Evolutionary conservation across 2,113 vertebrate species (phyloP), one percentile per base, ranked within the genome.

Genomic region (Eclectus roratus): DNA sequence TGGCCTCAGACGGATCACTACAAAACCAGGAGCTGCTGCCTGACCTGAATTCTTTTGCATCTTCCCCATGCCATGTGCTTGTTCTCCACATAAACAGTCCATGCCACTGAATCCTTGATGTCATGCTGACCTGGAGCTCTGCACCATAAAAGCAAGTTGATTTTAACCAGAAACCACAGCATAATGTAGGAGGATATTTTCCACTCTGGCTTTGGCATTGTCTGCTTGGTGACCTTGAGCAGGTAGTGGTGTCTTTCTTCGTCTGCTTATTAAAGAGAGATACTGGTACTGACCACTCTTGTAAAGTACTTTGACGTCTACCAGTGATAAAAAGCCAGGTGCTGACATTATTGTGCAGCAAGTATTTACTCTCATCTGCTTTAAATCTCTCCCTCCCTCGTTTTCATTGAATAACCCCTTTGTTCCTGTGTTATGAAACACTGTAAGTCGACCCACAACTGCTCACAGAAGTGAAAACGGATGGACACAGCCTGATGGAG

Each of bases 361-460:
- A 82, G 41, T 56, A 80, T 96, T 89, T 41, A 37, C 70, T 33
- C 41, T 91, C 87, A 94, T 92, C 91, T 92, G 81, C 93, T 96
- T 95, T 85, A 87, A 91, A 95, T 94, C 89, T 91, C 66, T 60
- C 21, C 49, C 64, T 72, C 78, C 49, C 79, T 89, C 66, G 10
- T 92, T 85, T 85, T 46, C 49, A 29, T 33, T 93, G 77, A 97
- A 93, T 93, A 83, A 78, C 93, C 71, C 55, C 91, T 94, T 89
- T 95, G 95, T 94, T 92, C 78, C 84, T 61, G 44, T 24, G 5
- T 91, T 89, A 91, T 76, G 81, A 94, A 94, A 91, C 85, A 58
- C 81, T 52, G 73, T 60, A 74, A 94, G 81, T 16, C 63, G 71
- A 24, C 70, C 72, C 87, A 37, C 77, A 72, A 86, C 65, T n/a